Base-by-base conservation (phyloP, 2,888 invertebrate genomes). In the Macrophya annulata region DNA sequence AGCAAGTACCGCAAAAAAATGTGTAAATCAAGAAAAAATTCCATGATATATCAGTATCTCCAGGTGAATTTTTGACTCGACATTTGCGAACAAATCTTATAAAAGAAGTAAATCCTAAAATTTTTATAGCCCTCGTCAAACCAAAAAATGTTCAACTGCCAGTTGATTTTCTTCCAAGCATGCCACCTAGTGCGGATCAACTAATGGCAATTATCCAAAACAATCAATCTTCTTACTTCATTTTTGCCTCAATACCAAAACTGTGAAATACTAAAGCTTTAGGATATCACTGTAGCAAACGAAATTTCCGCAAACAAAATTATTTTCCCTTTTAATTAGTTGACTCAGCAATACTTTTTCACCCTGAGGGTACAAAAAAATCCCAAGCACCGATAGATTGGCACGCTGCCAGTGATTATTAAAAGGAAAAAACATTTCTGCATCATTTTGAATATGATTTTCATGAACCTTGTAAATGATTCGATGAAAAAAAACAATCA, bases 171-270 rank as follows among this genome's bases (percentile, higher is more conserved):
- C 43, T 62, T 81, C 40, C 81, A 62, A 62, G 81, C 81, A 6
- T 62, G 21, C 31, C 25, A 37, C 31, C 79, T 5, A 62, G 17
- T n/a, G 25, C 40, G 21, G 37, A 55, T 9, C 31, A 31, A 43
- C 59, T 43, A 31, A 62, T 81, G 81, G 81, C 81, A 81, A 12
- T 43, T 43, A 62, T 59, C 81, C 81, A 81, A 81, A 62, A 62
- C 40, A 62, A 21, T 2, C 31, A 31, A 31, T 31, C 37, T 43
- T 43, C 4, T 31, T n/a, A 43, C 21, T 62, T 51, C 31, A 31
- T 3, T 1, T n/a, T 62, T 3, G n/a, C 31, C 31, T 59, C 10
- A 40, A 25, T n/a, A 40, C 55, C 1, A 79, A 79, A 79, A 79
- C 55, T 40, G 40, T 45, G 21, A 15, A 45, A 48, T 55, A 51